Evolutionary conservation across 1,140 invertebrate genomes (phyloP).

Genomic region (Adoxophyes honmai): DNA sequence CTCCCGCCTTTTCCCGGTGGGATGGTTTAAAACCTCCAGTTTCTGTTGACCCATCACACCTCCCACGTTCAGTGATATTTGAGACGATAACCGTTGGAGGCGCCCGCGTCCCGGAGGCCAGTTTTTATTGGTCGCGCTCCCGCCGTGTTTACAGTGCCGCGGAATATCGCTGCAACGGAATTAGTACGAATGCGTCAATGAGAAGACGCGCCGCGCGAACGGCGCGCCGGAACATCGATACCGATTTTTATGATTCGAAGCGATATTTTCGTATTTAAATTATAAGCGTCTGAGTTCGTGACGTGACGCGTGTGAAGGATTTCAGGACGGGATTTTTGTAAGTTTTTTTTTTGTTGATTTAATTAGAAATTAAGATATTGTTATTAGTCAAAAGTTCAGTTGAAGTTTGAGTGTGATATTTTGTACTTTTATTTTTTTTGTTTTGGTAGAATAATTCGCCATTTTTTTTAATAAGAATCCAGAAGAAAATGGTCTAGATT

Average conservation of each 20-base stretch:
- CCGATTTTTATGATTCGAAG: constrained; percentile 67
- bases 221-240: constrained; percentile 69
- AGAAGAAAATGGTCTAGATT: no score
- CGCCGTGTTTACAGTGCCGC: constrained; percentile 71
- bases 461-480: no score
- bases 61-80: constrained; percentile 27
- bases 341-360: neutral
- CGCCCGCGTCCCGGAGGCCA: constrained; percentile 31
- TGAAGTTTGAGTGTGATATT: no score
- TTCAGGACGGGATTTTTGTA: neutral
- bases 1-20: constrained; percentile 30
- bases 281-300: constrained; percentile 45
- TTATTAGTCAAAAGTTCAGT: no score
- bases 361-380: no score
- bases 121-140: constrained; percentile 39
- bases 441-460: no score
- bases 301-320: constrained; percentile 51
- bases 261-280: constrained; percentile 71
- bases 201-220: constrained; percentile 58
- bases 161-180: constrained; percentile 74
- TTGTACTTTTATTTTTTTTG: no score
- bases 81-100: constrained; percentile 30
- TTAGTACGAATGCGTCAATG: constrained; percentile 76
- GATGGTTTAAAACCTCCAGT: constrained; percentile 38
- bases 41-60: constrained; percentile 34